Conservation (phyloP, 53 echinoderm and acorn worm species). For the Zoroaster sp. region DNA sequence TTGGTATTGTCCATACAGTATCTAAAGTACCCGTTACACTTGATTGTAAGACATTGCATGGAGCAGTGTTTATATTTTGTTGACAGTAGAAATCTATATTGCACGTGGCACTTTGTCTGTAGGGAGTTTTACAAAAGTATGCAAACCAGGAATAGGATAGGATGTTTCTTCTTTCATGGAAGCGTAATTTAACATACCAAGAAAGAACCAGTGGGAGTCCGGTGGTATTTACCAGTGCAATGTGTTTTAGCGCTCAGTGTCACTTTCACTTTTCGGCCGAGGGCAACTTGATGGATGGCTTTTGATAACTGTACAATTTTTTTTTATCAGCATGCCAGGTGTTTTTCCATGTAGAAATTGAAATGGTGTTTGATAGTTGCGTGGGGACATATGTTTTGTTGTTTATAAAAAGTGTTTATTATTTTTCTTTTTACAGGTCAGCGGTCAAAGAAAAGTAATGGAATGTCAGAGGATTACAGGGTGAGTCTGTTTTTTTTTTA, state of each 20-base stretch:
- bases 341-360: not conserved
- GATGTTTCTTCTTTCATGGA: not conserved
- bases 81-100: too few species aligned
- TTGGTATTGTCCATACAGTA: too few species aligned
- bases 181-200: not conserved
- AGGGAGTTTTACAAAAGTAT: not conserved
- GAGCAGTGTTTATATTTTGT: too few species aligned
- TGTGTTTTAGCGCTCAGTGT: conserved; percentile 26
- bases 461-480: conserved; percentile 26
- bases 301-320: not conserved
- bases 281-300: not conserved
- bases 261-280: not conserved
- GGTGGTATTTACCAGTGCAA: conserved; percentile 1
- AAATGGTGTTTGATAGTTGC: not conserved
- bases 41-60: too few species aligned
- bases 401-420: not conserved
- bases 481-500: not conserved
- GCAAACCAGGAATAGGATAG: not conserved
- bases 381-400: not conserved
- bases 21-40: too few species aligned
- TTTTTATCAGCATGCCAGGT: not conserved
- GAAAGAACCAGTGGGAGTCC: conserved; percentile 11
- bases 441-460: conserved; percentile 24
- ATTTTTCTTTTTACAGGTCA: conserved; percentile 7
- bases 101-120: not conserved